Evolutionary conservation across 2,113 vertebrate species (phyloP).

Genomic region (Myxocyprinus asiaticus): DNA sequence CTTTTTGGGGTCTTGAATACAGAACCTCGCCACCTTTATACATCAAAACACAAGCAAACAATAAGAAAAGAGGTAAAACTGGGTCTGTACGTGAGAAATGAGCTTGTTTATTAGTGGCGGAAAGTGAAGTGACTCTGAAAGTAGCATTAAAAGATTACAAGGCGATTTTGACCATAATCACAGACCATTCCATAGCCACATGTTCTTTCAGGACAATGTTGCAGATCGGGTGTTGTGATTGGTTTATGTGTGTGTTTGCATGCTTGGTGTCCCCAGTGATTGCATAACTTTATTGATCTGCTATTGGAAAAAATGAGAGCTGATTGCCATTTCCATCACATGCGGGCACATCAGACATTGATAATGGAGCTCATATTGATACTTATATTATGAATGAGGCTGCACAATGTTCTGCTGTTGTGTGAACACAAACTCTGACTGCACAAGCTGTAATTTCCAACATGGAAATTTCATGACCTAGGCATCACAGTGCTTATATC

Average conservation of each 20-base stretch:
- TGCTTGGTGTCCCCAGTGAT: background rate
- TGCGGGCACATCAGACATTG: too few relatives aligned
- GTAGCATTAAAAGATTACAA: constrained; percentile 67
- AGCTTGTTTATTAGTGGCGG: constrained; percentile 46
- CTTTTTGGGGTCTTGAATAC: too few relatives aligned
- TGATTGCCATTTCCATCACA: background rate
- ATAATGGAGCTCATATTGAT: constrained; percentile 14
- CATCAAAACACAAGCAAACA: too few relatives aligned
- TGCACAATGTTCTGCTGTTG: too few relatives aligned
- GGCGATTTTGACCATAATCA: constrained; percentile 51
- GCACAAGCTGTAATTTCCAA: too few relatives aligned
- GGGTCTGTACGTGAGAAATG: constrained; percentile 11
- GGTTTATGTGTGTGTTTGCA: too few relatives aligned
- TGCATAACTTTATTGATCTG: constrained; percentile 5
- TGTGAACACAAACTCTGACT: too few relatives aligned
- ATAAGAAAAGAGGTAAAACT: too few relatives aligned
- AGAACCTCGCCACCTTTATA: too few relatives aligned
- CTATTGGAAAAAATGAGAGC: background rate
- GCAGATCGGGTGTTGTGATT: background rate
- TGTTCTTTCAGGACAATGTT: background rate
- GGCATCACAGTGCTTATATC: too few relatives aligned
- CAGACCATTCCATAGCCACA: constrained; percentile 57
- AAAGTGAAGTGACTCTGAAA: constrained; percentile 60
- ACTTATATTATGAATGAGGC: background rate
- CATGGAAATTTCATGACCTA: too few relatives aligned